phyloP scores from a whole-genome alignment of 1,140 invertebrate species.

The Scaptomyza hsui region DNA sequence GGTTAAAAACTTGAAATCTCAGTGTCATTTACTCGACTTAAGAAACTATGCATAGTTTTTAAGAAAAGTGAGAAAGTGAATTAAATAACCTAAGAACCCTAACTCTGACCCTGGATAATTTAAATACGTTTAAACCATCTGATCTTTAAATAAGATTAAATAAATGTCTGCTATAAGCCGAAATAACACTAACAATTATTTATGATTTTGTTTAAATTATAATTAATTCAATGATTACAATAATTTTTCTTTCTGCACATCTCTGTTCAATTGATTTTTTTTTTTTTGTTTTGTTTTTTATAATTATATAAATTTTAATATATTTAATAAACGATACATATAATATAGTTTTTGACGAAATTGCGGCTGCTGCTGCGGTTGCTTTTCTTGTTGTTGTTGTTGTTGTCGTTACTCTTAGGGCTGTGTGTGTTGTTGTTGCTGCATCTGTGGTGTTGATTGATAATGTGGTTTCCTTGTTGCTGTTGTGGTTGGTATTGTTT shows the following conservation, averaged over 20 bases:
- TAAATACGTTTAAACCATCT: not conserved
- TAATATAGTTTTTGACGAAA: conserved; percentile 82
- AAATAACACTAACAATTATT: conserved; percentile 44
- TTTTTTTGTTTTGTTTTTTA: conserved; percentile 65
- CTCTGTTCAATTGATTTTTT: conserved; percentile 48
- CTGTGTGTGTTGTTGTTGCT: conserved; percentile 56
- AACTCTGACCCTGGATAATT: too few relatives aligned
- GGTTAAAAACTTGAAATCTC: conserved; percentile 1
- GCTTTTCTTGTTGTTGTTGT: conserved; percentile 41
- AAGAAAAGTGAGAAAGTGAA: not conserved
- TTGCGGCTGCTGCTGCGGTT: conserved; percentile 67
- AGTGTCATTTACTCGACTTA: not conserved
- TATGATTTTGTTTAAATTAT: conserved; percentile 73
- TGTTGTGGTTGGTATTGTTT: conserved; percentile 21
- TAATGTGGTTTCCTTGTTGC: conserved; percentile 31
- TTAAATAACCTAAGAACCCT: too few relatives aligned
- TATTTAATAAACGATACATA: conserved; percentile 84
- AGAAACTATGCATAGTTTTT: not conserved
- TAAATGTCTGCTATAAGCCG: conserved; percentile 1
- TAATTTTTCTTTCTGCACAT: conserved; percentile 80
- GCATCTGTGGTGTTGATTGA: conserved; percentile 31
- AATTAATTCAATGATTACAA: conserved; percentile 83
- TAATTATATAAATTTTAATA: conserved; percentile 84
- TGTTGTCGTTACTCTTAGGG: conserved; percentile 60
- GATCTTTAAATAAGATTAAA: not conserved